phyloP scores from a whole-genome alignment of 2,797 vertebrate species.

The Sebastes jordani region DNA sequence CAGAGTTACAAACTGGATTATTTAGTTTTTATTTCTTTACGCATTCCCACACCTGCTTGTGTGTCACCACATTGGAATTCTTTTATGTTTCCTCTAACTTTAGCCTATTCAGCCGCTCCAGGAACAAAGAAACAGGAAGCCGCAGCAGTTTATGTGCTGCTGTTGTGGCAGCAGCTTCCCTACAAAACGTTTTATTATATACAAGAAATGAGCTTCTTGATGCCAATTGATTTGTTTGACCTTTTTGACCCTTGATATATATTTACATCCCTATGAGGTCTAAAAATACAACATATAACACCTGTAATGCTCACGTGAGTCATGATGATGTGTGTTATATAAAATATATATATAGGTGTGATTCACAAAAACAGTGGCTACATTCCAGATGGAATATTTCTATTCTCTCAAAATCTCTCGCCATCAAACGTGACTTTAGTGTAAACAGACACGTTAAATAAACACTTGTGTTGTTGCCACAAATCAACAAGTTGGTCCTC shows the following conservation, averaged over 20 bases:
- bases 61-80: conserved; percentile 19
- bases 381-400: accelerated
- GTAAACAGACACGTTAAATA: no score
- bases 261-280: not conserved
- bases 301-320: not conserved
- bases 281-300: not conserved
- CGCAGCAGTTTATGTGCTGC: not conserved
- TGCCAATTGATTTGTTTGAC: not conserved
- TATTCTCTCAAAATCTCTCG: no score
- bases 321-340: not conserved
- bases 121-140: conserved; percentile 20
- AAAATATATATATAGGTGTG: not conserved
- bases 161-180: not conserved
- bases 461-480: no score
- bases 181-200: not conserved
- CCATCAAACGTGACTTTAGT: no score
- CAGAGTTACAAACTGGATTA: not conserved
- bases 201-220: not conserved
- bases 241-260: not conserved
- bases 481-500: no score
- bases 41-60: not conserved
- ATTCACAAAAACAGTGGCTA: not conserved
- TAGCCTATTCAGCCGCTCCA: not conserved
- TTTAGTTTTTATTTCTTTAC: not conserved
- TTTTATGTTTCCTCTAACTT: conserved; percentile 3